Evolutionary conservation across 2,113 vertebrate species (phyloP), one percentile per base, ranked within the genome.

Genomic region (Sciurus niger): DNA sequence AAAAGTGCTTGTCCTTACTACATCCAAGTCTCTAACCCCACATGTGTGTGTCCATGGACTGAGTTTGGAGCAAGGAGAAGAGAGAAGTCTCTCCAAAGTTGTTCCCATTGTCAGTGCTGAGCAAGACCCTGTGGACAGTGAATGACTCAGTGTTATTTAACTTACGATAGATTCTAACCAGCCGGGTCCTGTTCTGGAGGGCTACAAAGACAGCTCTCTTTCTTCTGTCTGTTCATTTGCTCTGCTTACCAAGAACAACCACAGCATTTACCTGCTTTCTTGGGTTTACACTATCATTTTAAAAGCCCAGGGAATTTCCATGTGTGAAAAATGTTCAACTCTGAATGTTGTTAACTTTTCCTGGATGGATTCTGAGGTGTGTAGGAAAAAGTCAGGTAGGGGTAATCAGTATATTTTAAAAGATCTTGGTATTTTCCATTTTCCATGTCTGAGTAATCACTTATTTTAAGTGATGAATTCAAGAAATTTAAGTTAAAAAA

Each of bases 391-490:
- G 28, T 74, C 40, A 83, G 63, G 40, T 89, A 24, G 4, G 88
- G 79, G 55, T 0, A 70, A 72, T 11, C 80, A 72, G 16, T 46
- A 6, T 80, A 82, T 86, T 93, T 22, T 24, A 77, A 84, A 76
- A 70, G 63, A 70, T 28, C 22, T 92, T 51, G n/a, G 30, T 24
- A 48, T 83, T 87, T 55, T 73, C 37, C 28, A 55, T 16, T 94
- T 89, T 85, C 73, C 18, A 68, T 48, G 63, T 93, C 34, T 72
- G 32, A 53, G 13, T 68, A 85, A 55, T 95, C 79, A 72, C 25
- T 91, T 74, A 90, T 94, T 93, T 88, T n/a, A 85, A 72, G 51
- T 55, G 80, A 82, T 55, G 7, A 90, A 77, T 72, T 77, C 20
- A 68, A 92, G 43, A 82, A 94, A 90, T 28, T 25, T 58, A 22